Base-by-base conservation (phyloP, 2,888 invertebrate genomes). In the Melanotus villosus region DNA sequence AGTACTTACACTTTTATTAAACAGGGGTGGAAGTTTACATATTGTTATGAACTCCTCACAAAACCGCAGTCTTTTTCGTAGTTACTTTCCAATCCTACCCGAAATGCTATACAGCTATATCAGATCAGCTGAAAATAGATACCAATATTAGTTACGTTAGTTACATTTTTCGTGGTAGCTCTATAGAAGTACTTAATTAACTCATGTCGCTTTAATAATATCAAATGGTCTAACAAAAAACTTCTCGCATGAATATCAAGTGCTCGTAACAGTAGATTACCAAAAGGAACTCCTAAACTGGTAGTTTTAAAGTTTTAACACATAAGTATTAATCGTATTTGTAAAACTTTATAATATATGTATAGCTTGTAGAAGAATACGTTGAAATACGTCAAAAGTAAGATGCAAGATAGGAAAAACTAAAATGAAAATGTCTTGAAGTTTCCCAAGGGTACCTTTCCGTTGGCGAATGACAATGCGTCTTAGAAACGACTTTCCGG, bases 391-490 rank as follows among this genome's bases (percentile, higher is more conserved):
- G 65, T 69, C 54, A 59, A 65, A 69, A 69, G 69, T 60, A 64
- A 70, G 63, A 65, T 70, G 62, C 66, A 58, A 66, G 65, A 65
- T 64, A 70, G 77, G 77, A 81, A 81, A 82, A 82, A 80, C 82
- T 82, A 81, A 83, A 84, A 84, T 83, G 83, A 83, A 84, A 84
- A 83, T 79, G 82, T 82, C 82, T 81, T 79, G 80, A 84, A 81
- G 79, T 80, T 79, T 77, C 84, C 82, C 83, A 52, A 69, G 83
- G 80, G 84, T 74, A 78, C 76, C 78, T 80, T 84, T 83, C 78
- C 74, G 78, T 78, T 77, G 77, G 80, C 80, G 81, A 83, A 84
- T 82, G 84, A 85, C 85, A 85, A 85, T 85, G 85, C 84, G 84
- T 85, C 85, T 85, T 84, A 80, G 81, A 81, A 80, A 80, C 73